Conservation (phyloP, 2,113 vertebrate genomes). For the Takifugu bimaculatus region DNA sequence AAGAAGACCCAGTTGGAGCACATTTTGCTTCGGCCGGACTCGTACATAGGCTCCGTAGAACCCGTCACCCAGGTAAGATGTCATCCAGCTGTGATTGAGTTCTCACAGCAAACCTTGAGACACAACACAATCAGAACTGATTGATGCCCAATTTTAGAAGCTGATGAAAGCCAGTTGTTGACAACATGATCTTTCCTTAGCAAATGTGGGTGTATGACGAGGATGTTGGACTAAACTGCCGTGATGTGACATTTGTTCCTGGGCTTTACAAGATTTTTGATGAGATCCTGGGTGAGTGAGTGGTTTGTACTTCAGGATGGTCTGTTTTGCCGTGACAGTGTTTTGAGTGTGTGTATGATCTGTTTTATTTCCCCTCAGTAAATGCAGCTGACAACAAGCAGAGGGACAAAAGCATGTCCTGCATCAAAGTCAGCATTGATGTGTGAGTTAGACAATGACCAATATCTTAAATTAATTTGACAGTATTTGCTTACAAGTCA, state of each 20-base stretch:
- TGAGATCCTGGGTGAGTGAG: constrained; percentile 91
- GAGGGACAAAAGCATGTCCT: constrained; percentile 90
- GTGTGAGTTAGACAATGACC: constrained; percentile 80
- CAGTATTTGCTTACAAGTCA: too few species aligned
- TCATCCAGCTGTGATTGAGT: neutral
- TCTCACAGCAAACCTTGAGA: neutral
- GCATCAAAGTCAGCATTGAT: constrained; percentile 91
- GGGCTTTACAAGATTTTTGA: constrained; percentile 99
- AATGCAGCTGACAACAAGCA: constrained; percentile 99
- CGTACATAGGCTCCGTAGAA: constrained; percentile 97
- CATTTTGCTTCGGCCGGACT: constrained; percentile 95
- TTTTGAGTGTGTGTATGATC: neutral
- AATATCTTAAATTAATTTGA: too few species aligned
- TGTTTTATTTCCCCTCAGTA: constrained; percentile 67
- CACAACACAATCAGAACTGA: neutral
- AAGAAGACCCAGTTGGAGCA: constrained; percentile 98
- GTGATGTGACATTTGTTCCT: constrained; percentile 92
- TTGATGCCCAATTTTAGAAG: neutral
- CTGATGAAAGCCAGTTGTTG: too few species aligned
- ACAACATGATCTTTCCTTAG: constrained; percentile 56
- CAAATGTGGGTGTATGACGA: constrained; percentile 99
- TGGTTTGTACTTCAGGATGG: neutral
- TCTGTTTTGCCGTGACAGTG: neutral
- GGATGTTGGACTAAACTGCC: constrained; percentile 82
- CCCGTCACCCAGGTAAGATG: constrained; percentile 85